Conservation (phyloP, 1,140 invertebrate species). For the Polypedilum vanderplanki region DNA sequence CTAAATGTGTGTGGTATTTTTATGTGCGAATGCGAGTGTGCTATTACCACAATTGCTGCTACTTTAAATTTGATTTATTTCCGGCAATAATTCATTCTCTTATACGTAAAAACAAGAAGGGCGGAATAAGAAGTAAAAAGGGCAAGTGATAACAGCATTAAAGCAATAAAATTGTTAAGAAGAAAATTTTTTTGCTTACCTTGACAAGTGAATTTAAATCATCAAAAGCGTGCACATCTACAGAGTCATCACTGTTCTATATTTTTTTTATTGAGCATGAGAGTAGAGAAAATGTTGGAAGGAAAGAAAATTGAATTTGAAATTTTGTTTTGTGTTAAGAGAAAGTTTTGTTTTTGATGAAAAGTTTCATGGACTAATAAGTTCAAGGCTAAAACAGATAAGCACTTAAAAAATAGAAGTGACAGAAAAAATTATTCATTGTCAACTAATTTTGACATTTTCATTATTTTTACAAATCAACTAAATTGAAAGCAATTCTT, state of each 20-base stretch:
- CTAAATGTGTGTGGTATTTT: too few species aligned
- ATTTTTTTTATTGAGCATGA: background rate
- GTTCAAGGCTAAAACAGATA: background rate
- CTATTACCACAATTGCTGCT: too few species aligned
- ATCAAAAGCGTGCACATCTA: slow-evolving; percentile 43
- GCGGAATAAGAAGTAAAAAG: too few species aligned
- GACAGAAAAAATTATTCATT: background rate
- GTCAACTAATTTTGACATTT: too few species aligned
- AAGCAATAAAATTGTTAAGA: too few species aligned
- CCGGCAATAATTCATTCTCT: background rate
- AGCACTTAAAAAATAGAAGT: background rate
- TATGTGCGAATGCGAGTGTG: too few species aligned
- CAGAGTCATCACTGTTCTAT: slow-evolving; percentile 42
- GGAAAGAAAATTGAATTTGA: slow-evolving; percentile 24
- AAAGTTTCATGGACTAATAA: background rate
- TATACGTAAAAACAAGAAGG: too few species aligned
- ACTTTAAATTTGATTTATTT: too few species aligned
- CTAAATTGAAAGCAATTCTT: too few species aligned
- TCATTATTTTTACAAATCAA: background rate
- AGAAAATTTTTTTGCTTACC: slow-evolving; percentile 35
- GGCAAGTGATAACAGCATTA: too few species aligned
- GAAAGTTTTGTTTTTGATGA: background rate
- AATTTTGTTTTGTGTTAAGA: too few species aligned
- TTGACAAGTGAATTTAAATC: slow-evolving; percentile 44
- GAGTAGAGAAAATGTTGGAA: slow-evolving; percentile 23